Evolutionary conservation across 2,797 vertebrate genomes (phyloP).

Genomic region (Phaenicophaeus curvirostris): DNA sequence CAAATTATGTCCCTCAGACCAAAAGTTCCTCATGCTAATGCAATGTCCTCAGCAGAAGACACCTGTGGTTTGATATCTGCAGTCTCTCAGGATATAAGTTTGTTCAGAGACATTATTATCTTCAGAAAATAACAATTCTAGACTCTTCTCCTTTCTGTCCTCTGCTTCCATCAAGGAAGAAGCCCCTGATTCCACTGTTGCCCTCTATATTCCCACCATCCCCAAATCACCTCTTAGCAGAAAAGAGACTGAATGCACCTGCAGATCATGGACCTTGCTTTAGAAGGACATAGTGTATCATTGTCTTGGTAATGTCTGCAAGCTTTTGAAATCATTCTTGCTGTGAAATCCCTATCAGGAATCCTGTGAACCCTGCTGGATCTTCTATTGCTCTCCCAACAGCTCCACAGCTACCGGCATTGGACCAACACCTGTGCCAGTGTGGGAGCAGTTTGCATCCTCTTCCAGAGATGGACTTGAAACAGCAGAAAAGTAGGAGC

Average conservation of each 20-base stretch:
- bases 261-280: fast-evolving
- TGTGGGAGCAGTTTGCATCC: background rate
- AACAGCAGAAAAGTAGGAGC: fast-evolving
- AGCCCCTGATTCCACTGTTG: fast-evolving
- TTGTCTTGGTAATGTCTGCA: fast-evolving
- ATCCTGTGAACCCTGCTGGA: fast-evolving
- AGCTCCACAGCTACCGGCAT: background rate
- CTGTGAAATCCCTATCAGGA: background rate
- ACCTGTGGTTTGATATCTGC: background rate
- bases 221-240: background rate
- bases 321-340: fast-evolving
- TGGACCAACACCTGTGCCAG: fast-evolving
- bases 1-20: fast-evolving
- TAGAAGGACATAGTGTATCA: fast-evolving
- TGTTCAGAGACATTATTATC: background rate
- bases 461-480: background rate
- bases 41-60: background rate
- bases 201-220: background rate
- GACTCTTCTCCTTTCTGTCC: background rate
- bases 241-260: background rate
- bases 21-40: fast-evolving
- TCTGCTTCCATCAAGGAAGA: background rate
- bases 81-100: background rate
- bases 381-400: background rate
- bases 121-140: background rate